A percentile compares a stretch with the other conserved stretches of the same genome.
Conservation (phyloP, 2,888 invertebrate genomes). For the Apamea anceps region DNA sequence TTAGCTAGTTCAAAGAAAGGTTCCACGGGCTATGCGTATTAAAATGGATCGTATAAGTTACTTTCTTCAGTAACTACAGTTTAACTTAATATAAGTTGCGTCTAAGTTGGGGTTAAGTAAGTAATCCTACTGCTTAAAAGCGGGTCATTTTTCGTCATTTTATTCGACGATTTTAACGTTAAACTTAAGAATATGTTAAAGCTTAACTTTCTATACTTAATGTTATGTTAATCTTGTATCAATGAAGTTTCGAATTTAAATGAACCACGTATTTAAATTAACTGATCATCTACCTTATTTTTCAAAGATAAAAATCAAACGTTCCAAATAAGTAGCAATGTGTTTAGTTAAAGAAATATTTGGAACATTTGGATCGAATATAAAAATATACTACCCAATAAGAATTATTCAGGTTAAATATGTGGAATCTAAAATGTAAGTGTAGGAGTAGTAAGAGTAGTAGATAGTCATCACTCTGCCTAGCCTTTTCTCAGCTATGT, state of each 20-base stretch:
- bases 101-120: conserved; percentile 44
- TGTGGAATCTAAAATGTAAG: too few relatives aligned
- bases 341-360: conserved; percentile 7
- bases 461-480: too few relatives aligned
- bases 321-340: not conserved
- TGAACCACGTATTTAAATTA: conserved; percentile 15
- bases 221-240: conserved; percentile 37
- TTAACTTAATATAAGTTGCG: conserved; percentile 27
- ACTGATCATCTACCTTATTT: not conserved
- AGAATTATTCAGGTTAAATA: not conserved
- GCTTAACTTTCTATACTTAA: conserved; percentile 49
- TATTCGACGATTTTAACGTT: conserved; percentile 24
- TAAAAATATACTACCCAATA: not conserved
- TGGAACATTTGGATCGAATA: not conserved
- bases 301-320: conserved; percentile 22
- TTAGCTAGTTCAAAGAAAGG: not conserved
- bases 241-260: conserved; percentile 15
- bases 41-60: conserved; percentile 9
- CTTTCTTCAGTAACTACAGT: conserved; percentile 15
- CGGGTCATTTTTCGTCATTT: conserved; percentile 17
- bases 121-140: conserved; percentile 44
- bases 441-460: too few relatives aligned
- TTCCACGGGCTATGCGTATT: conserved; percentile 2
- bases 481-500: too few relatives aligned
- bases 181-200: conserved; percentile 39